A percentile compares a stretch with the other conserved stretches of the same genome.
phyloP scores from a whole-genome alignment of 2,797 vertebrate genomes.

The Microchirus variegatus region DNA sequence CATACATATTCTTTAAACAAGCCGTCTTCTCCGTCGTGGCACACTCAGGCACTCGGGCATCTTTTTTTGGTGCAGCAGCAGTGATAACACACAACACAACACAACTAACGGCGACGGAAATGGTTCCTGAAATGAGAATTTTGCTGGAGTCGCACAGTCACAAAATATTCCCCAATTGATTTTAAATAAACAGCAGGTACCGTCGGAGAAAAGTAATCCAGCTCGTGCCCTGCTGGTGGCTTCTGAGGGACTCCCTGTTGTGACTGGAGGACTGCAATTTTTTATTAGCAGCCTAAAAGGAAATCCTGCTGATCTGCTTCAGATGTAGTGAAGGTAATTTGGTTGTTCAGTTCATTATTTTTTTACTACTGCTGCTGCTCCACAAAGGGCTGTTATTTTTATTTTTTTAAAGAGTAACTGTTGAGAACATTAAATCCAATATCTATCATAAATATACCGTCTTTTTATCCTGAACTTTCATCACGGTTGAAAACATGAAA shows the following conservation, averaged over 20 bases:
- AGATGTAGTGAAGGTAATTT: neutral
- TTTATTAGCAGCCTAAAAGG: constrained; percentile 2
- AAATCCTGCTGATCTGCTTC: constrained; percentile 16
- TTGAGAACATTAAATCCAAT: too few species aligned
- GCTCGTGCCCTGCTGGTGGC: constrained; percentile 5
- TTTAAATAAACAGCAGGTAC: constrained; percentile 18
- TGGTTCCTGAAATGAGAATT: neutral
- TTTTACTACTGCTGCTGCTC: neutral
- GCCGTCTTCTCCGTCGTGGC: neutral
- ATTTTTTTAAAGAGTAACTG: neutral
- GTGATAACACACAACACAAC: neutral
- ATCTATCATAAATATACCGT: too few species aligned
- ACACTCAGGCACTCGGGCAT: too few species aligned
- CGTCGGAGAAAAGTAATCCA: neutral
- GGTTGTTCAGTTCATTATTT: neutral
- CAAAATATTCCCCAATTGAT: neutral
- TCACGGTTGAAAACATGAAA: too few species aligned
- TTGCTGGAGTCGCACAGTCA: neutral
- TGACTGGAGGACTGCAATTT: constrained; percentile 8
- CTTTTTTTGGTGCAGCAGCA: too few species aligned
- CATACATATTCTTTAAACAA: too few species aligned
- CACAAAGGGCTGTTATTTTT: neutral
- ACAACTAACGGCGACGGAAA: neutral
- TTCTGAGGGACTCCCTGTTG: constrained; percentile 14
- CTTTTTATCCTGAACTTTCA: too few species aligned